A percentile compares a stretch with the other conserved stretches of the same genome.
Evolutionary conservation across 53 echinoderm and acorn worm genomes (phyloP).

Genomic region (Arbacia lixula): DNA sequence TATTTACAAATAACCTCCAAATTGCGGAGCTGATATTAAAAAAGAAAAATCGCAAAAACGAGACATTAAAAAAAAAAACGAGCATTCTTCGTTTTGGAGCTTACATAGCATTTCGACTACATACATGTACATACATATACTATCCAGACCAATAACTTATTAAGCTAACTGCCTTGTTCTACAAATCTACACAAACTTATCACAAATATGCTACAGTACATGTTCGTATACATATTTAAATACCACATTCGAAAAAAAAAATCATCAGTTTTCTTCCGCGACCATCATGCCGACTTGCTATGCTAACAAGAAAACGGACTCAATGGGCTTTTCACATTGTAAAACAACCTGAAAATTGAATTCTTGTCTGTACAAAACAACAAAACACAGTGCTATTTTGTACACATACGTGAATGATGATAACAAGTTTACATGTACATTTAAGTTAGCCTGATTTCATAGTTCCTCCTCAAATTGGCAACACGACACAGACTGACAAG

Average conservation of each 20-base stretch:
- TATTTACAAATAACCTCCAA: constrained; percentile 55
- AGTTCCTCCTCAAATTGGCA: too few species aligned
- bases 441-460: too few species aligned
- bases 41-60: constrained; percentile 32
- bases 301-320: too few species aligned
- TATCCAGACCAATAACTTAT: background rate
- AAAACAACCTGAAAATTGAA: too few species aligned
- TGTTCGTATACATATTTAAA: constrained; percentile 28
- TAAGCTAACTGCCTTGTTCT: background rate
- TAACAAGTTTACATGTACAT: too few species aligned
- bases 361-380: too few species aligned
- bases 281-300: too few species aligned
- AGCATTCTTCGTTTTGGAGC: constrained; percentile 8
- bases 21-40: constrained; percentile 32
- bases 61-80: constrained; percentile 16
- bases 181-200: constrained; percentile 25
- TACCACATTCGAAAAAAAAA: constrained; percentile 17
- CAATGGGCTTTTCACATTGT: too few species aligned
- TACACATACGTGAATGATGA: too few species aligned
- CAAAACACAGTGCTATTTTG: too few species aligned
- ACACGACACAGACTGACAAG: too few species aligned
- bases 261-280: background rate
- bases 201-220: too few species aligned
- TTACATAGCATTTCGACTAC: constrained; percentile 43
- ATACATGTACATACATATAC: constrained; percentile 10